Evolutionary conservation across 2,113 vertebrate species (phyloP).

Genomic region (Gymnogyps californianus): DNA sequence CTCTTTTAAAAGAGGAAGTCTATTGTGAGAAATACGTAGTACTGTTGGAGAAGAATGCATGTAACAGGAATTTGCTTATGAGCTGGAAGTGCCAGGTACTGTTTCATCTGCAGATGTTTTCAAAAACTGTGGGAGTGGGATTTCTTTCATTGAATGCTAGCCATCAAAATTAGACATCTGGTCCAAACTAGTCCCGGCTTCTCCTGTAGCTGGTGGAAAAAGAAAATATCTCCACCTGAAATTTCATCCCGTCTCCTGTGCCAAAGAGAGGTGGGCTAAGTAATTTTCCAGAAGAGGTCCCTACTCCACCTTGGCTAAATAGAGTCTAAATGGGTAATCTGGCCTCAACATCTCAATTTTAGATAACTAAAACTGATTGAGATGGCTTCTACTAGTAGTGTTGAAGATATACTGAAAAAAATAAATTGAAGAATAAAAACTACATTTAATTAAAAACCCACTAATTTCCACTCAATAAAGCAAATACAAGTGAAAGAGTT

Average conservation of each 20-base stretch:
- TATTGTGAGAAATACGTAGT: background rate
- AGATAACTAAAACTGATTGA: background rate
- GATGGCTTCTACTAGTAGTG: background rate
- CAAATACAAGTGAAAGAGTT: background rate
- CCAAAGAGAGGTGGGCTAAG: background rate
- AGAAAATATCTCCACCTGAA: background rate
- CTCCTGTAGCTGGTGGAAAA: background rate
- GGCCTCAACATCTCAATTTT: background rate
- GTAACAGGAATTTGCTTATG: background rate
- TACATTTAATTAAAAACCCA: background rate
- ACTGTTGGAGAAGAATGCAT: background rate
- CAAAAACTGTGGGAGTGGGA: background rate
- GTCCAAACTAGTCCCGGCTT: background rate
- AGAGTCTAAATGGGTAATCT: background rate
- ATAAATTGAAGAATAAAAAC: background rate
- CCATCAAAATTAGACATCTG: background rate
- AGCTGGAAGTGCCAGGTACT: background rate
- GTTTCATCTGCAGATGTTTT: background rate
- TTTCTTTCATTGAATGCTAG: background rate
- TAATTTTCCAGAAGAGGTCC: background rate
- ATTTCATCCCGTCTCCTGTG: background rate
- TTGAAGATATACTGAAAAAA: background rate
- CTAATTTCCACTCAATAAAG: background rate
- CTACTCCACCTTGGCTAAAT: background rate
- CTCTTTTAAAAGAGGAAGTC: background rate